phyloP scores from a whole-genome alignment of 2,888 invertebrate genomes.

The Drosophila mayaguana region DNA sequence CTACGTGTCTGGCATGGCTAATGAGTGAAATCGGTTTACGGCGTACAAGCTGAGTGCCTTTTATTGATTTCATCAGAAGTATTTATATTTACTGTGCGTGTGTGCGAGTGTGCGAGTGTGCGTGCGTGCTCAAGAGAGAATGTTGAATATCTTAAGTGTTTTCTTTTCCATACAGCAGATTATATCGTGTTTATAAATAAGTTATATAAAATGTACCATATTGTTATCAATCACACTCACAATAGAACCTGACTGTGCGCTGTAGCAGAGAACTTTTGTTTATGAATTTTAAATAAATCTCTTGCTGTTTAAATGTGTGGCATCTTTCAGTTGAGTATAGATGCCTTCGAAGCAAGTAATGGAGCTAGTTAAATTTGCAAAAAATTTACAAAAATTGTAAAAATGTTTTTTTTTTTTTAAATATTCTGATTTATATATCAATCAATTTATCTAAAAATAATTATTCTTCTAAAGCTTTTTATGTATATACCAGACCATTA shows the following conservation, averaged over 20 bases:
- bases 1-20: slow-evolving; percentile 61
- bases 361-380: too few species aligned
- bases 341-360: not conserved
- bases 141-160: slow-evolving; percentile 32
- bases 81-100: slow-evolving; percentile 3
- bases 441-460: too few species aligned
- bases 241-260: not conserved
- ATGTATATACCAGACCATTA: too few species aligned
- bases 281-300: not conserved
- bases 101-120: slow-evolving; percentile 9
- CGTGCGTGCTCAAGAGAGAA: slow-evolving; percentile 10
- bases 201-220: not conserved
- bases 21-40: slow-evolving; percentile 53
- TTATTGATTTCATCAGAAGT: slow-evolving; percentile 61
- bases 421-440: too few species aligned
- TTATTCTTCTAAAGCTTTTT: too few species aligned
- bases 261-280: not conserved
- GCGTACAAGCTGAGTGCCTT: slow-evolving; percentile 40
- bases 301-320: too few species aligned
- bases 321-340: not conserved
- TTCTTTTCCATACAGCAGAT: slow-evolving; percentile 1
- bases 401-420: too few species aligned
- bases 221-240: not conserved
- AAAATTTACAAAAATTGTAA: too few species aligned
- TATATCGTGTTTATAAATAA: slow-evolving; percentile 21